A percentile compares a stretch with the other conserved stretches of the same genome.
Evolutionary conservation across 2,113 vertebrate genomes (phyloP).

Genomic region (Phaethornis superciliosus): DNA sequence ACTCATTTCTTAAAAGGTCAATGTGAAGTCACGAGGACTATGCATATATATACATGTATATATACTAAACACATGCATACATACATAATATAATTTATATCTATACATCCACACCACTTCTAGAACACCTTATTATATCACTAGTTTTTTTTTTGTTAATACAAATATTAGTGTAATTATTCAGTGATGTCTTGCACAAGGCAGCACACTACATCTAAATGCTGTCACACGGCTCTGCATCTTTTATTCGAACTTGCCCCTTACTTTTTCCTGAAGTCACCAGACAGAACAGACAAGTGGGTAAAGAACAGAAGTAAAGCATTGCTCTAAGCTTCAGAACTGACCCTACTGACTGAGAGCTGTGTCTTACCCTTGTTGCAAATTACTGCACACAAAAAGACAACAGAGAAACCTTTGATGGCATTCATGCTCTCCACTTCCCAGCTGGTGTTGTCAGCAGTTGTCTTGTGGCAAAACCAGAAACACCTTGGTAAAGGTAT

Average conservation of each 20-base stretch:
- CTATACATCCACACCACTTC: background rate
- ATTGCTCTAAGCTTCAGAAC: constrained; percentile 15
- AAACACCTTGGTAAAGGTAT: constrained; percentile 14
- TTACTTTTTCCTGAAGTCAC: constrained; percentile 40
- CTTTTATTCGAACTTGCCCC: background rate
- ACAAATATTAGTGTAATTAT: background rate
- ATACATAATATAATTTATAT: background rate
- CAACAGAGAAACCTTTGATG: constrained; percentile 2
- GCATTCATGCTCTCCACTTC: background rate
- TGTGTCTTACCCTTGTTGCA: constrained; percentile 18
- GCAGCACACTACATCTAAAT: background rate
- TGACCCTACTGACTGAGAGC: background rate
- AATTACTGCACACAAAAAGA: constrained; percentile 2
- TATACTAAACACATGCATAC: background rate
- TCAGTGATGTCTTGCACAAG: background rate
- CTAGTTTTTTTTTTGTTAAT: background rate
- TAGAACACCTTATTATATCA: background rate
- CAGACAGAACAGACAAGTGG: background rate
- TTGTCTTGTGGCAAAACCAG: background rate
- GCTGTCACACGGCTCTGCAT: background rate
- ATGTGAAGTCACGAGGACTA: background rate
- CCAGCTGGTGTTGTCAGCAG: background rate
- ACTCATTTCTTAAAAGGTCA: background rate
- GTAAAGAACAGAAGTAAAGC: constrained; percentile 8
- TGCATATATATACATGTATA: no score